These are phyloP conservation scores for Palythoa grandis DNA, from an alignment of 92 coral and sea anemone genomes.

Conservation along the genomic window DNA sequence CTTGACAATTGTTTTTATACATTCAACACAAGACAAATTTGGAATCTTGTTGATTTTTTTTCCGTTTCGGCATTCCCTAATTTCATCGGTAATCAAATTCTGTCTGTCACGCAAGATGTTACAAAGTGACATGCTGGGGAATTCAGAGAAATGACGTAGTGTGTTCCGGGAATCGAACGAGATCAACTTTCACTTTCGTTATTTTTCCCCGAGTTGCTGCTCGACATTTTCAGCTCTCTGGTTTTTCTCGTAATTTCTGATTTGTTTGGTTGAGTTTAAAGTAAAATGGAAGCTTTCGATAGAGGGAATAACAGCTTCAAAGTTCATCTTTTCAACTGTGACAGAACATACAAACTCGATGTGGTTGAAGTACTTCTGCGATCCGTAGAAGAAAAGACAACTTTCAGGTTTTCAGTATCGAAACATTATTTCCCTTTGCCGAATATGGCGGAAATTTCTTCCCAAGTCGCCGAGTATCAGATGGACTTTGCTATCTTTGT, in stretches of 20 bases:
- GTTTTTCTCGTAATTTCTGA: not conserved
- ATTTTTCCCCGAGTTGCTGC: not conserved
- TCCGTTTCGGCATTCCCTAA: too few species aligned
- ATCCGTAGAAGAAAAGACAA: conserved; percentile 31
- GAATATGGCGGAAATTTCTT: conserved; percentile 33
- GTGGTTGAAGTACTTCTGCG: conserved; percentile 53
- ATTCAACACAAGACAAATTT: too few species aligned
- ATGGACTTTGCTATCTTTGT: conserved; percentile 67
- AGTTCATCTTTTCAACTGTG: conserved; percentile 83
- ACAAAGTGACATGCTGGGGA: not conserved
- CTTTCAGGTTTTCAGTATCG: not conserved
- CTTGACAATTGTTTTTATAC: too few species aligned
- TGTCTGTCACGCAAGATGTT: too few species aligned
- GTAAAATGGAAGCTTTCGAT: not conserved
- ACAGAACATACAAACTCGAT: conserved; percentile 65
- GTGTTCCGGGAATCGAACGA: conserved; percentile 7
- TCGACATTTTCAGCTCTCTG: not conserved
- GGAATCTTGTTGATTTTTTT: too few species aligned
- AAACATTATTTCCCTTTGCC: conserved; percentile 33
- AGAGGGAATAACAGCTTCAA: not conserved
- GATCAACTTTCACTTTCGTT: conserved; percentile 9
- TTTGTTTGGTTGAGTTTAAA: not conserved
- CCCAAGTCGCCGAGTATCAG: conserved; percentile 8
- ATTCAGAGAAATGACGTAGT: conserved; percentile 9
- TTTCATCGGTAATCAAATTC: too few species aligned